A percentile compares a stretch with the other conserved stretches of the same genome.
Evolutionary conservation across 1,140 invertebrate genomes (phyloP).

Genomic region (Uloborus diversus): DNA sequence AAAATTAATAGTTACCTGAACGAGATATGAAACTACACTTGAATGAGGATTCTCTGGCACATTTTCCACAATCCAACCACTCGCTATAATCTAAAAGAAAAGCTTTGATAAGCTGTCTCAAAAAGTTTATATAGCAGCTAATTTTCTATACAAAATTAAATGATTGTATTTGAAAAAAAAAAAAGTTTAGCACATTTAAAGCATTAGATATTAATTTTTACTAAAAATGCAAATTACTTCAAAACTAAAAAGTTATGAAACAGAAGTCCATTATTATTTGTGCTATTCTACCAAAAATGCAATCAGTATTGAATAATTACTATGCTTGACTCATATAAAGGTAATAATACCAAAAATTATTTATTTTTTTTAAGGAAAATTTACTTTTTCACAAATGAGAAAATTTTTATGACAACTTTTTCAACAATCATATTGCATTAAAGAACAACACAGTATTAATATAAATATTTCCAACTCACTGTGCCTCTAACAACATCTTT

Average conservation of each 20-base stretch:
- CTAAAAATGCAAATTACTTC: not conserved
- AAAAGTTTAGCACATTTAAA: not conserved
- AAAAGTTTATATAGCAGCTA: not conserved
- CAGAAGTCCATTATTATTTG: not conserved
- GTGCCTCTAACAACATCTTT: slow-evolving; percentile 46
- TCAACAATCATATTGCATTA: no score
- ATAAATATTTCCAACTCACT: slow-evolving; percentile 19
- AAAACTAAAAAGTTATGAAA: not conserved
- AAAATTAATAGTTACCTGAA: slow-evolving; percentile 39
- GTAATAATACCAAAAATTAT: not conserved
- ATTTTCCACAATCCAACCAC: slow-evolving; percentile 52
- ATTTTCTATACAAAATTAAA: not conserved
- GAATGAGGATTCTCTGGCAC: not conserved
- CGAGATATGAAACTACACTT: slow-evolving; percentile 41
- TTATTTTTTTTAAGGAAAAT: not conserved
- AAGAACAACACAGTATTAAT: not conserved
- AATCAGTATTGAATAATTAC: not conserved
- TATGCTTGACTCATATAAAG: not conserved
- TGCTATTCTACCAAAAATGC: not conserved
- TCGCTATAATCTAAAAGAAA: slow-evolving; percentile 20
- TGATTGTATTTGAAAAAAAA: not conserved
- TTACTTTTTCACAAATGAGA: not conserved
- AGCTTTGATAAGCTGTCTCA: not conserved
- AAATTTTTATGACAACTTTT: not conserved
- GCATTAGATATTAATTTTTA: not conserved